Evolutionary conservation across 2,113 vertebrate species (phyloP).

Genomic region (Hyla sarda): DNA sequence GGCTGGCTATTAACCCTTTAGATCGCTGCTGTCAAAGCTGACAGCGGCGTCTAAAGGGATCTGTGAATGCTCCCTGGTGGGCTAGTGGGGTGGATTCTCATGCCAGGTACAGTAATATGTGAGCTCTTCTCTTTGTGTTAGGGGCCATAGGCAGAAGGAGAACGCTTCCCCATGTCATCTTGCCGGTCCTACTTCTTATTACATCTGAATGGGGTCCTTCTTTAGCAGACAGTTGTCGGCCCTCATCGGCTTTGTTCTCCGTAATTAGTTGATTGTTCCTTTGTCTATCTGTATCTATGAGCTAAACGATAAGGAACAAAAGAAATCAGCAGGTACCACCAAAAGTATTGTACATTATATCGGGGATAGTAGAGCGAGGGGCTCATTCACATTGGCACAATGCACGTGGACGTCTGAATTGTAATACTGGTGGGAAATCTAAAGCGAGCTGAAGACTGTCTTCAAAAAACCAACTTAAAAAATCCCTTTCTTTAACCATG

Average conservation of each 20-base stretch:
- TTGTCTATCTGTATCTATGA: neutral
- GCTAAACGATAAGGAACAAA: neutral
- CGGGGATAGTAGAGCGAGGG: neutral
- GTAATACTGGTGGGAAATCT: neutral
- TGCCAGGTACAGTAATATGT: neutral
- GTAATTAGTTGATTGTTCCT: neutral
- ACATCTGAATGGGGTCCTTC: neutral
- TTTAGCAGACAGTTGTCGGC: neutral
- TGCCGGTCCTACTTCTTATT: neutral
- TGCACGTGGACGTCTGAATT: neutral
- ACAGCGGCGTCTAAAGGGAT: too few species aligned
- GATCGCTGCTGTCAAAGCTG: too few species aligned
- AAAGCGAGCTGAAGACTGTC: too few species aligned
- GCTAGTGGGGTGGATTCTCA: too few species aligned
- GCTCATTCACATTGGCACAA: neutral
- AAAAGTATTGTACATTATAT: neutral
- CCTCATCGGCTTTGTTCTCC: neutral
- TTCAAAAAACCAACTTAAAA: too few species aligned
- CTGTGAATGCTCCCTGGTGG: too few species aligned
- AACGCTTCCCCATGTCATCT: neutral
- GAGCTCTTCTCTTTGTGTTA: neutral
- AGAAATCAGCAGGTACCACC: slow-evolving; percentile 5
- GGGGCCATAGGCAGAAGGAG: neutral
- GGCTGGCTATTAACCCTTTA: too few species aligned
- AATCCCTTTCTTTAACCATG: too few species aligned